phyloP scores from a whole-genome alignment of 1,140 invertebrate species.

The Zaprionus gabonicus region DNA sequence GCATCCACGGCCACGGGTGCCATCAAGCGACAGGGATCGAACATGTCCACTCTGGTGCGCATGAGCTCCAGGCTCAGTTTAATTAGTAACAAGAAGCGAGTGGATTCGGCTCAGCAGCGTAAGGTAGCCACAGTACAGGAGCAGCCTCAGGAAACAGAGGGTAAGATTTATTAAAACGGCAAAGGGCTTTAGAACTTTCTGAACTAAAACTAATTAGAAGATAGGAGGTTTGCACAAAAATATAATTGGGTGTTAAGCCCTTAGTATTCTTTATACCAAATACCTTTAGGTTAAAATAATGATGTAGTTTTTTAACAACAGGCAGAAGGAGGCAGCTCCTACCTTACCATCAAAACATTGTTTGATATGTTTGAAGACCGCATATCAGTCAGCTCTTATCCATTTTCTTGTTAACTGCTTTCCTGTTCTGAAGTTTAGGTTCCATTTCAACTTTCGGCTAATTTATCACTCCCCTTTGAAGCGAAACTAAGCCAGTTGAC shows the following conservation, averaged over 20 bases:
- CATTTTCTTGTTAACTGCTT: not conserved
- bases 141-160: slow-evolving; percentile 45
- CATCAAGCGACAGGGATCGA: slow-evolving; percentile 43
- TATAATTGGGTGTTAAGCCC: too few species aligned
- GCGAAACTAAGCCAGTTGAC: not conserved
- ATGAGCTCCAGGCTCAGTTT: slow-evolving; percentile 69
- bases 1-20: slow-evolving; percentile 36
- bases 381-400: not conserved
- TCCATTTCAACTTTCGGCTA: not conserved
- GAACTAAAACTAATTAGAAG: too few species aligned
- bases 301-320: too few species aligned
- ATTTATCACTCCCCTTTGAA: not conserved
- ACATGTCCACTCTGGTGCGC: slow-evolving; percentile 64
- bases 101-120: slow-evolving; percentile 61
- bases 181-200: too few species aligned
- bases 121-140: slow-evolving; percentile 63
- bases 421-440: not conserved
- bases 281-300: too few species aligned
- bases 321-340: too few species aligned
- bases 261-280: too few species aligned
- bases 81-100: slow-evolving; percentile 63
- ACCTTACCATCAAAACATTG: not conserved
- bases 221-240: too few species aligned
- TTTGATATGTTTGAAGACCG: not conserved
- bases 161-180: slow-evolving; percentile 15